These are phyloP conservation scores for Amblyjoppa proteus DNA, from an alignment of 2,888 invertebrate species.

Conservation along the genomic window DNA sequence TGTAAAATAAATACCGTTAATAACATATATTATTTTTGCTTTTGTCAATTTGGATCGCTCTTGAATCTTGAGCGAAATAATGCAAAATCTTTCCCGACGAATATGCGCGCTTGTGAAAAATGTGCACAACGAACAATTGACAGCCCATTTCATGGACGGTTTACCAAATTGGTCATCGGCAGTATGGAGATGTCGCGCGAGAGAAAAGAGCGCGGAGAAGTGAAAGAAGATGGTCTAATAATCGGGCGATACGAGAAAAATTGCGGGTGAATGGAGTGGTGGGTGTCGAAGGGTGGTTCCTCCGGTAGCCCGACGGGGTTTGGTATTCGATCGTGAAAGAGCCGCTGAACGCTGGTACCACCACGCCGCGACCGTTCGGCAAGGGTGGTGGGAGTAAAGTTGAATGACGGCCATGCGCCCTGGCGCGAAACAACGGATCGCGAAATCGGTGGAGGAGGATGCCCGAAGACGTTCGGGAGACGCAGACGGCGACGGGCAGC, in stretches of 20 bases:
- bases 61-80: no score
- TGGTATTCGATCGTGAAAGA: slow-evolving; percentile 27
- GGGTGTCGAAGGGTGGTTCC: slow-evolving; percentile 52
- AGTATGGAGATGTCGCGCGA: no score
- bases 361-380: slow-evolving; percentile 1
- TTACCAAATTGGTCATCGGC: no score
- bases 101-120: no score
- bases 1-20: slow-evolving; percentile 14
- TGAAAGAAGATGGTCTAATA: slow-evolving; percentile 8
- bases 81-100: no score
- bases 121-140: no score
- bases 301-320: not conserved
- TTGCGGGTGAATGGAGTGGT: slow-evolving; percentile 59
- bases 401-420: slow-evolving; percentile 75
- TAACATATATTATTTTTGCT: no score
- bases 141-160: no score
- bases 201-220: slow-evolving; percentile 10
- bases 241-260: slow-evolving; percentile 17
- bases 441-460: slow-evolving; percentile 79
- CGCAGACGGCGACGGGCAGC: slow-evolving; percentile 80
- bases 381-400: slow-evolving; percentile 63
- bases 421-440: slow-evolving; percentile 75
- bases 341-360: slow-evolving; percentile 38
- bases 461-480: slow-evolving; percentile 79
- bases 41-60: no score